These are phyloP conservation scores for Lontra canadensis DNA, from an alignment of 2,113 vertebrate species.

Conservation along the genomic window DNA sequence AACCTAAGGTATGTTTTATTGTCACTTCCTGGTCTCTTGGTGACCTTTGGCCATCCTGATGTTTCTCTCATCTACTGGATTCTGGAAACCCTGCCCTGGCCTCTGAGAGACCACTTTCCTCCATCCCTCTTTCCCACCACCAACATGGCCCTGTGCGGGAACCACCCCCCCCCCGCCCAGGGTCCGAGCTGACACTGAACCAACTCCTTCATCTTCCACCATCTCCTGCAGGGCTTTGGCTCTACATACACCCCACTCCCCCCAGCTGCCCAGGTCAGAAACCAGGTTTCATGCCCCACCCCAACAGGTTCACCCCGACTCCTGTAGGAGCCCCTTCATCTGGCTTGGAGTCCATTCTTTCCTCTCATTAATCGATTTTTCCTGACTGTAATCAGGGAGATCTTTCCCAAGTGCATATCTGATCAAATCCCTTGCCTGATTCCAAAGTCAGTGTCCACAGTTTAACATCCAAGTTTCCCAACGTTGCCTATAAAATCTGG, in stretches of 20 bases:
- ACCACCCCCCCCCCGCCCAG: no score
- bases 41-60: not conserved
- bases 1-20: no score
- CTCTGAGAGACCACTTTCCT: not conserved
- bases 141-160: not conserved
- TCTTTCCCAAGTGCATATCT: not conserved
- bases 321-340: not conserved
- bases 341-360: not conserved
- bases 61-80: not conserved
- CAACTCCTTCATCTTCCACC: not conserved
- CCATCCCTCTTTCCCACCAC: no score
- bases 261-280: not conserved
- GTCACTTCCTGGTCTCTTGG: not conserved
- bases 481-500: not conserved
- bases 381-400: not conserved
- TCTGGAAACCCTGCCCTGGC: not conserved
- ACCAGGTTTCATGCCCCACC: not conserved
- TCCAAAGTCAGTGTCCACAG: not conserved
- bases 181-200: not conserved
- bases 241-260: not conserved
- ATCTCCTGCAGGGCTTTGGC: not conserved
- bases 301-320: not conserved
- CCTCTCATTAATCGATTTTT: not conserved
- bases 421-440: not conserved
- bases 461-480: not conserved